These are phyloP conservation scores for Tragelaphus buxtoni DNA, from an alignment of 2,113 vertebrate species.

Conservation along the genomic window DNA sequence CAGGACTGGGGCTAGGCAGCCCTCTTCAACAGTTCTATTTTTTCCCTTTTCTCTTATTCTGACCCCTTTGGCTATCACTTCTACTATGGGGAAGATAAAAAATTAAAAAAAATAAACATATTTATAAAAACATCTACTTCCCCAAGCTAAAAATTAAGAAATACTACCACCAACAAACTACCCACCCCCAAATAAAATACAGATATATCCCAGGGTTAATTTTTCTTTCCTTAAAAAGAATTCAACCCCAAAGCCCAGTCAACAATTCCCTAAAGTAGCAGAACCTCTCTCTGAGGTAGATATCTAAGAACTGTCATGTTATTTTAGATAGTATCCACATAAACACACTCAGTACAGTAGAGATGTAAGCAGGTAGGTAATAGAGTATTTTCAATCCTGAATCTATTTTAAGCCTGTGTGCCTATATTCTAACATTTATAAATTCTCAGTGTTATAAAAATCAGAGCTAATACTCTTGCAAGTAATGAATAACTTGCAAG, in stretches of 20 bases:
- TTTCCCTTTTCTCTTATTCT: background rate
- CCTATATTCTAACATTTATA: background rate
- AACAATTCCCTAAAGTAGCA: constrained; percentile 71
- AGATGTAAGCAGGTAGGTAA: background rate
- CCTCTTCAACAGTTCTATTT: background rate
- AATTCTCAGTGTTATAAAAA: background rate
- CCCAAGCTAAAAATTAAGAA: constrained; percentile 58
- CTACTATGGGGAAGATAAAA: constrained; percentile 48
- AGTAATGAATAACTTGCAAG: background rate
- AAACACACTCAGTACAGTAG: background rate
- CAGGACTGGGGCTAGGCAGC: background rate
- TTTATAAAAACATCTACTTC: constrained; percentile 52
- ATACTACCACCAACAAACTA: background rate
- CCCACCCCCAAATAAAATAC: background rate
- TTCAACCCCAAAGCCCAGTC: constrained; percentile 56
- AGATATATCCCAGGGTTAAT: constrained; percentile 34
- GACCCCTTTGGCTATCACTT: constrained; percentile 50
- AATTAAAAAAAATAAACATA: background rate
- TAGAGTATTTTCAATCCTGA: background rate
- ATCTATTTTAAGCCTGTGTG: background rate
- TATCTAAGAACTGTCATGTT: constrained; percentile 53
- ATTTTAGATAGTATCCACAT: background rate
- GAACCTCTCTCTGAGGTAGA: constrained; percentile 75
- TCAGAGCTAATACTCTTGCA: background rate
- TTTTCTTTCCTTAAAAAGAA: background rate